Evolutionary conservation across 1,140 invertebrate species (phyloP).

Genomic region (Trichonephila inaurata): DNA sequence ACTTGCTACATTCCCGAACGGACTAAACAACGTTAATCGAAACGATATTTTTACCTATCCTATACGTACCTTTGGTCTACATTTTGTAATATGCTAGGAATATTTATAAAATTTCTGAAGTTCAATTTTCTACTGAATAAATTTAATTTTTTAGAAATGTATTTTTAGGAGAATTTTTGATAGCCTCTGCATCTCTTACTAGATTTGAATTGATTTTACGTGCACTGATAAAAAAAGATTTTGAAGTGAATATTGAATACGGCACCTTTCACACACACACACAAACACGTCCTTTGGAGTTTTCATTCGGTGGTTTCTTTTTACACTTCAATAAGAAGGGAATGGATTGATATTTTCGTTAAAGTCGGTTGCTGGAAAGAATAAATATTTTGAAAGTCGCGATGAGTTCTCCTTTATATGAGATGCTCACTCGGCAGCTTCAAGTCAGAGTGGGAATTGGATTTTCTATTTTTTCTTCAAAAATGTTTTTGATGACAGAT

Average conservation of each 20-base stretch:
- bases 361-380: neutral
- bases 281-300: neutral
- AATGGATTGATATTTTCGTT: neutral
- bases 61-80: too few relatives aligned
- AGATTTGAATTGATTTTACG: neutral
- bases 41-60: too few relatives aligned
- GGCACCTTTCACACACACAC: neutral
- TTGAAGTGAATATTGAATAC: neutral
- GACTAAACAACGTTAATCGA: too few relatives aligned
- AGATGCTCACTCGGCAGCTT: neutral
- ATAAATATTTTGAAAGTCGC: neutral
- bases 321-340: neutral
- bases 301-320: neutral
- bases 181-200: neutral
- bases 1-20: too few relatives aligned
- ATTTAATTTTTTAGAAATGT: neutral
- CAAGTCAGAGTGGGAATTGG: neutral
- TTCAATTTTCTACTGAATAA: neutral
- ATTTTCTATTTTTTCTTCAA: too few relatives aligned
- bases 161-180: neutral
- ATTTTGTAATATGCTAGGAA: neutral
- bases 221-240: neutral
- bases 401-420: neutral
- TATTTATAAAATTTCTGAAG: neutral
- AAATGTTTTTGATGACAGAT: constrained; percentile 6